Conservation (phyloP, 1,140 invertebrate species). For the Cherax destructor region DNA sequence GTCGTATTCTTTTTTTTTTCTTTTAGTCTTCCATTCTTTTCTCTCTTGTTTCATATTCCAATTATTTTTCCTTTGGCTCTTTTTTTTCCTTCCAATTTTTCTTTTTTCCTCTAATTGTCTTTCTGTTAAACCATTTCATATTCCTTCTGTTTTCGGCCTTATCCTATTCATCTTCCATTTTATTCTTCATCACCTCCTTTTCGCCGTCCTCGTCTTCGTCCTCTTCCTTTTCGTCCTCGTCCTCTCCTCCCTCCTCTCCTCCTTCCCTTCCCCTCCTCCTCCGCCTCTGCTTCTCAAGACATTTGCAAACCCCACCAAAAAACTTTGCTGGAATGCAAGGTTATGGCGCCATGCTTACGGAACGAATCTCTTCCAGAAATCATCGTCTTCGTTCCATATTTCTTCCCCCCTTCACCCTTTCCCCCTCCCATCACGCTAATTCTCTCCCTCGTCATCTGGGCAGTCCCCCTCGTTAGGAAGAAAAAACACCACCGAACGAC, state of each 20-base stretch:
- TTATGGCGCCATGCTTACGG: neutral
- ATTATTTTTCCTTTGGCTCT: too few species aligned
- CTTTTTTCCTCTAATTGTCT: too few species aligned
- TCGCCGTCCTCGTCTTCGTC: neutral
- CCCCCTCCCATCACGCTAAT: neutral
- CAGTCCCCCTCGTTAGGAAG: neutral
- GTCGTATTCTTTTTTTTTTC: too few species aligned
- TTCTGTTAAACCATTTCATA: too few species aligned
- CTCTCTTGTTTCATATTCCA: too few species aligned
- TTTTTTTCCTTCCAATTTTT: too few species aligned
- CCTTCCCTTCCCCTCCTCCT: neutral
- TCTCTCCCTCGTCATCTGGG: neutral
- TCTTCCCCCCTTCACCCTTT: neutral
- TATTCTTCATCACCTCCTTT: neutral
- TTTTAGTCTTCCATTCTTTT: too few species aligned
- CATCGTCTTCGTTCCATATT: neutral
- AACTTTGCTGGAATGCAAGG: constrained; percentile 29
- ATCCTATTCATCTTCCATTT: neutral
- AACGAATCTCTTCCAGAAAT: neutral
- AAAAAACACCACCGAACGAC: too few species aligned
- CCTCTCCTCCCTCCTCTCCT: neutral
- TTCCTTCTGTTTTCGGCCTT: neutral
- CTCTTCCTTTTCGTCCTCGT: neutral
- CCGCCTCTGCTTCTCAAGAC: neutral
- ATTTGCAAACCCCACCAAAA: constrained; percentile 18